These are phyloP conservation scores for Caradrina kadenii DNA, from an alignment of 2,888 invertebrate genomes.

Conservation along the genomic window DNA sequence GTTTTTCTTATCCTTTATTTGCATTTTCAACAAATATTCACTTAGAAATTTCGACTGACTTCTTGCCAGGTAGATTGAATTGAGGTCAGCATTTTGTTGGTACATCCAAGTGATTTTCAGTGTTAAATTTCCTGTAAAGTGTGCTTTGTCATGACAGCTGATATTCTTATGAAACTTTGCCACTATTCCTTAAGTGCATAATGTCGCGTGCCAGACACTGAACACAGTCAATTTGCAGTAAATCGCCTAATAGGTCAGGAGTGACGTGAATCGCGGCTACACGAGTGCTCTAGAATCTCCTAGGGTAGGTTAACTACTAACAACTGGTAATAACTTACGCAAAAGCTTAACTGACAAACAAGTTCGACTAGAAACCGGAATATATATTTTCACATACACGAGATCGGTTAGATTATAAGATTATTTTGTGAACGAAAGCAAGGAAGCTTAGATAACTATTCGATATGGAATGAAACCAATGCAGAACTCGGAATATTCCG, in stretches of 20 bases:
- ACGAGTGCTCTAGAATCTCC: constrained; percentile 52
- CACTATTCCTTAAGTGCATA: constrained; percentile 51
- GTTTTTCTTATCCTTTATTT: not conserved
- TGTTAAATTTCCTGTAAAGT: constrained; percentile 14
- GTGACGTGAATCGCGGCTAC: constrained; percentile 61
- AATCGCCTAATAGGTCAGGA: constrained; percentile 72
- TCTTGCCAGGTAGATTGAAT: constrained; percentile 7
- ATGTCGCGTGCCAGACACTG: constrained; percentile 58
- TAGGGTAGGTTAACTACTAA: constrained; percentile 15
- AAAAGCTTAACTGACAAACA: constrained; percentile 8
- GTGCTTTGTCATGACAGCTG: constrained; percentile 30
- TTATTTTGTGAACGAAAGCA: not conserved
- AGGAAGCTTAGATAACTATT: not conserved
- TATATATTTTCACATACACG: no score
- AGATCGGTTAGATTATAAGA: not conserved
- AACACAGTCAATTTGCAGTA: constrained; percentile 78
- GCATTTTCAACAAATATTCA: constrained; percentile 2
- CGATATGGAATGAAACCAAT: not conserved
- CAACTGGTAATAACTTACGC: constrained; percentile 18
- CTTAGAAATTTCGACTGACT: constrained; percentile 1
- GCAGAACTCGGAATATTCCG: constrained; percentile 11
- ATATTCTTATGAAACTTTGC: constrained; percentile 50
- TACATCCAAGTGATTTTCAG: constrained; percentile 5
- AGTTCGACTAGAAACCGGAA: constrained; percentile 20
- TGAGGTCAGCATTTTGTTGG: constrained; percentile 8